Evolutionary conservation across 1,140 invertebrate species (phyloP).

Genomic region (Liolophura sinensis): DNA sequence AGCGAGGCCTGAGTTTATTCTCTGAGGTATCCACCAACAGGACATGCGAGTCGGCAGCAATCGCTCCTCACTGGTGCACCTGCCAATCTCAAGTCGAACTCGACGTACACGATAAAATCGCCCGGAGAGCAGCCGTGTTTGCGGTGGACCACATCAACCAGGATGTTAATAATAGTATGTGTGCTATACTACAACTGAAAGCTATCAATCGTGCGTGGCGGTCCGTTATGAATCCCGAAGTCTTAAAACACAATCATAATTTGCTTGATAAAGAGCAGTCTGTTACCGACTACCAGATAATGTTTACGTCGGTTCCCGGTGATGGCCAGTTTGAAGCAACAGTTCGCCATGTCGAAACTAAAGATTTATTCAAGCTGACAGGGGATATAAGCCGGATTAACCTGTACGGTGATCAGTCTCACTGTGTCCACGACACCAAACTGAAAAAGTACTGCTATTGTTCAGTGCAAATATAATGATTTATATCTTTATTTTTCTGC

Average conservation of each 20-base stretch:
- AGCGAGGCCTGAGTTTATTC: constrained; percentile 9
- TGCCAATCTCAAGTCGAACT: no score
- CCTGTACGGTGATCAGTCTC: constrained; percentile 44
- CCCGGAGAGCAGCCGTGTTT: no score
- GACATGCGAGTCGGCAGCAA: constrained; percentile 39
- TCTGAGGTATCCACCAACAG: constrained; percentile 39
- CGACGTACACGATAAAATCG: no score
- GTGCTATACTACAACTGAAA: no score
- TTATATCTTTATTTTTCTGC: no score
- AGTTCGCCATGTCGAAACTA: constrained; percentile 18
- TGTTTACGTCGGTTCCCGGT: constrained; percentile 43
- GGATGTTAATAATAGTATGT: no score
- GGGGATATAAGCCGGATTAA: constrained; percentile 55
- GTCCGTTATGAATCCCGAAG: no score
- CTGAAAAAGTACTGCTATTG: constrained; percentile 55
- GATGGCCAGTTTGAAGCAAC: constrained; percentile 51
- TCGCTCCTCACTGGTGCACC: constrained; percentile 46
- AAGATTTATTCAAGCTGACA: constrained; percentile 25
- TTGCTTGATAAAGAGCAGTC: constrained; percentile 25
- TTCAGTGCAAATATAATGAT: no score
- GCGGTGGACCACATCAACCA: no score
- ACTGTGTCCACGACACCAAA: constrained; percentile 41
- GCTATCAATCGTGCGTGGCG: no score
- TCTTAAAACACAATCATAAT: no score
- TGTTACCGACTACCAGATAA: constrained; percentile 41